Percentiles rank a stretch among this genome's conserved stretches.
Conservation (phyloP, 2,797 vertebrate genomes). For the Syngnathus rostellatus region DNA sequence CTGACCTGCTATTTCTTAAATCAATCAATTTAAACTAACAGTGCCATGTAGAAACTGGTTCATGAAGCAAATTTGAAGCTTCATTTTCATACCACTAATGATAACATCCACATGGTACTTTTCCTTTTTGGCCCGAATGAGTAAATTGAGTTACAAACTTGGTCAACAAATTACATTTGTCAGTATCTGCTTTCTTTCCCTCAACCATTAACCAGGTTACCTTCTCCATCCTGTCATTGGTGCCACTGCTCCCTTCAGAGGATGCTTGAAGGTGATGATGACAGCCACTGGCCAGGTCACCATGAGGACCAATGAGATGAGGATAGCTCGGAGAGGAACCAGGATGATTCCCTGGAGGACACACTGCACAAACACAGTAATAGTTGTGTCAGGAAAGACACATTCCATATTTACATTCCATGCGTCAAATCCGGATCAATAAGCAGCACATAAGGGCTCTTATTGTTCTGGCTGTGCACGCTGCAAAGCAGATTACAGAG, state of each 20-base stretch:
- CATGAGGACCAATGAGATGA: constrained; percentile 70
- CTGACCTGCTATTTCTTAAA: too few relatives aligned
- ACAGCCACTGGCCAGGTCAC: constrained; percentile 79
- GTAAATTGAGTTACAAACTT: background rate
- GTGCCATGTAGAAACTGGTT: too few relatives aligned
- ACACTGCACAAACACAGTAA: constrained; percentile 61
- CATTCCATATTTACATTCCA: constrained; percentile 12
- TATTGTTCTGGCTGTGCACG: constrained; percentile 41
- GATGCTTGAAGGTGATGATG: constrained; percentile 69
- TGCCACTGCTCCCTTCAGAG: constrained; percentile 67
- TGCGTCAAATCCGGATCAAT: constrained; percentile 25
- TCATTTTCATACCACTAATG: too few relatives aligned
- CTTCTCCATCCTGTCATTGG: constrained; percentile 87
- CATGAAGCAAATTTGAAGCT: too few relatives aligned
- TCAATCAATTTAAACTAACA: too few relatives aligned
- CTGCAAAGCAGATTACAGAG: constrained; percentile 42
- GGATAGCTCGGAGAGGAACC: constrained; percentile 77
- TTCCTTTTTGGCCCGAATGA: too few relatives aligned
- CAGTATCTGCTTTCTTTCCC: background rate
- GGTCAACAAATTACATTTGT: background rate
- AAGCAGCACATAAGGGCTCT: constrained; percentile 28
- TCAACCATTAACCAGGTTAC: constrained; percentile 53
- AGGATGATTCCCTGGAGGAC: constrained; percentile 79
- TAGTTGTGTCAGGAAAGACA: background rate
- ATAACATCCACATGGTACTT: too few relatives aligned